phyloP scores from a whole-genome alignment of 2,797 vertebrate genomes.

The Acestrorhynchus altus region DNA sequence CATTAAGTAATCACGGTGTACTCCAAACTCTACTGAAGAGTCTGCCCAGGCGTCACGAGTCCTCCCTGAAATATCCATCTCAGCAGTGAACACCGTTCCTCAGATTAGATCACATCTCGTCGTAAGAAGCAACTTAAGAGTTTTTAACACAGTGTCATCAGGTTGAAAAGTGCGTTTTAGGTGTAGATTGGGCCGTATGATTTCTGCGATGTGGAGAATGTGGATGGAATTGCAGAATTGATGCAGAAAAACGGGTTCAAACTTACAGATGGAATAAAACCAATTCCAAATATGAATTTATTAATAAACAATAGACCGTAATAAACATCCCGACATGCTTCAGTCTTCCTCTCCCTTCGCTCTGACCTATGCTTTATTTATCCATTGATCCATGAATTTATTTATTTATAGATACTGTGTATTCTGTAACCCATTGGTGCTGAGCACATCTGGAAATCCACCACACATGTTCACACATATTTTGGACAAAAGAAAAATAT shows the following conservation, averaged over 20 bases:
- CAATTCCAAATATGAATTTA: no score
- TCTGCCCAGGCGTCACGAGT: neutral
- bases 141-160: neutral
- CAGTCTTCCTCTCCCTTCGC: no score
- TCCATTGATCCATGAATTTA: no score
- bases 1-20: neutral
- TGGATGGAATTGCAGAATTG: no score
- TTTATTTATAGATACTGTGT: neutral
- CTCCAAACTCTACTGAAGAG: slow-evolving; percentile 23
- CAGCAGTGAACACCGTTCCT: neutral
- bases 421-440: slow-evolving; percentile 10
- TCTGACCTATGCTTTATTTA: neutral
- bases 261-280: neutral
- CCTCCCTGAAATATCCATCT: neutral
- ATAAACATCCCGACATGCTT: no score
- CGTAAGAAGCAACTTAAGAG: neutral
- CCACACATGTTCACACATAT: neutral
- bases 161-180: neutral
- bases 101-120: slow-evolving; percentile 9
- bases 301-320: no score
- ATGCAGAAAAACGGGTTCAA: neutral
- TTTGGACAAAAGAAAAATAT: no score
- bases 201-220: no score
- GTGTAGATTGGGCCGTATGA: no score
- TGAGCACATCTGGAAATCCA: neutral